Evolutionary conservation across 2,113 vertebrate genomes (phyloP), one percentile per base, ranked within the genome.

Genomic region (Mobula hypostoma): DNA sequence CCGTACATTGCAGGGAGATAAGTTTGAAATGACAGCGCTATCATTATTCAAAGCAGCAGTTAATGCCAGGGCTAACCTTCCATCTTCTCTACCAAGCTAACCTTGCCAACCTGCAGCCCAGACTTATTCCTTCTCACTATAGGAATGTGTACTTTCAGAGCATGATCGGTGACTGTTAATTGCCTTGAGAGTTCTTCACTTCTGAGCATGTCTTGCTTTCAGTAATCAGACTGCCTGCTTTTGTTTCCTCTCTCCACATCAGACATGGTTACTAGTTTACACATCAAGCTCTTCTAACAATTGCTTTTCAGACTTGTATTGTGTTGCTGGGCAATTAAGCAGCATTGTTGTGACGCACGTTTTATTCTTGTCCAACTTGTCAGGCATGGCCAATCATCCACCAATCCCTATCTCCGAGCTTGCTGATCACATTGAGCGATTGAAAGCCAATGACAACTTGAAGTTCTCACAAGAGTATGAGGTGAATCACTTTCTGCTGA

Each of bases 391-490:
- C 77, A 99, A 96, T 95, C 99, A 99, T 94, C 99, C 99, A 94
- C 99, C 99, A 78, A 99, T 99, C 96, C 98, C 99, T 58, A 97
- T 99, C 95, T 97, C 98, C 97, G 99, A 99, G 96, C 97, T 99
- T 94, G 98, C 98, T 5, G 99, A 99, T 97, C 98, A 99, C 95
- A 98, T 98, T 96, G 99, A 99, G 96, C 97, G 98, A 91, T 95
- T 99, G 96, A 99, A 99, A 97, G 98, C 99, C 94, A 99, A 99
- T 94, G 99, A 99, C 96, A 99, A 99, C 97, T 96, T 99, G 95
- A 99, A 99, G 96, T 99, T 99, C 96, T 99, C 99, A 61, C 99
- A 99, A 96, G 99, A 99, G 94, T 99, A 99, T 95, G 99, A 99
- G 98, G 99, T 98, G 97, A 96, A 94, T 94, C 83, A 0, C 1